phyloP scores from a whole-genome alignment of 1,140 invertebrate species.

The Coboldia fuscipes region DNA sequence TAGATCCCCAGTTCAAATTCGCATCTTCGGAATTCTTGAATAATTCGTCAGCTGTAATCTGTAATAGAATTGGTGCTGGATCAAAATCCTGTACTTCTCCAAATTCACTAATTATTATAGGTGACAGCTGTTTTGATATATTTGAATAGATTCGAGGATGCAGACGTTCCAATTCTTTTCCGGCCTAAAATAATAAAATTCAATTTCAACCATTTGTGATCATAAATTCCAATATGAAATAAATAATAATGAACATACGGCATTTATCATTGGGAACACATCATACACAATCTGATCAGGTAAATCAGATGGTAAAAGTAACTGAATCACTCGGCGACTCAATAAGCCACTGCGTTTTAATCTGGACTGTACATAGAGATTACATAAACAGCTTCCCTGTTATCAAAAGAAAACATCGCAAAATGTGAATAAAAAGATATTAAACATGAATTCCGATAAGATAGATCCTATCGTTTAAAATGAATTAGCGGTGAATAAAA shows the following conservation, averaged over 20 bases:
- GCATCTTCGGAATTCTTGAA: slow-evolving; percentile 24
- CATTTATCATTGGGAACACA: not conserved
- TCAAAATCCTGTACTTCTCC: slow-evolving; percentile 25
- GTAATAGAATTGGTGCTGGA: slow-evolving; percentile 29
- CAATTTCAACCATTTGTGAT: not conserved
- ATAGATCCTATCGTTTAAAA: no score
- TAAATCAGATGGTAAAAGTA: slow-evolving; percentile 5
- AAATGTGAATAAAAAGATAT: no score
- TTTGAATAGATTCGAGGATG: slow-evolving; percentile 38
- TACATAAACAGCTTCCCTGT: slow-evolving; percentile 20
- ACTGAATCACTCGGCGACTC: slow-evolving; percentile 18
- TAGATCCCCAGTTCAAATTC: slow-evolving; percentile 42
- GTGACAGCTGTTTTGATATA: slow-evolving; percentile 30
- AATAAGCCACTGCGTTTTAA: slow-evolving; percentile 17
- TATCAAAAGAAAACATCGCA: no score
- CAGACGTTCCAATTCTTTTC: slow-evolving; percentile 33
- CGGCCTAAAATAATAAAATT: slow-evolving; percentile 10
- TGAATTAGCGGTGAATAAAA: no score
- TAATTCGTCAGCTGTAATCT: slow-evolving; percentile 34
- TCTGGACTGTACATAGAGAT: slow-evolving; percentile 17
- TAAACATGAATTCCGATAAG: no score
- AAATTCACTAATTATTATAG: not conserved
- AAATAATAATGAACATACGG: not conserved
- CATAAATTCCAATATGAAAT: not conserved
- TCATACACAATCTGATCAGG: not conserved